A percentile compares a stretch with the other conserved stretches of the same genome.
Evolutionary conservation across 2,888 invertebrate species (phyloP).

Genomic region (Cataglyphis rosenhaueri): DNA sequence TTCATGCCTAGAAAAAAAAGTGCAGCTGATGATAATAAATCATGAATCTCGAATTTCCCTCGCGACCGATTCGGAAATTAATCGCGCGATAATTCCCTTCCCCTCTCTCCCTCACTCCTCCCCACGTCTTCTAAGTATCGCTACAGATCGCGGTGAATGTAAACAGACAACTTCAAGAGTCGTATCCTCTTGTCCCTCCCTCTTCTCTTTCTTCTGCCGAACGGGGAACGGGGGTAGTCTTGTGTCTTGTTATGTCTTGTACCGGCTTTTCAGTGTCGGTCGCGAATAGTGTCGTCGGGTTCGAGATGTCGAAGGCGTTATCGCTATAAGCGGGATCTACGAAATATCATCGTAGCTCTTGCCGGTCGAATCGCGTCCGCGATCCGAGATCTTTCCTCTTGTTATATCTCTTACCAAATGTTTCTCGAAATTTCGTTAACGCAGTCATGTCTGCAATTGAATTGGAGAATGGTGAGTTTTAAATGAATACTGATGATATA

Average conservation of each 20-base stretch:
- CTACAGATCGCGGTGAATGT: slow-evolving; percentile 17
- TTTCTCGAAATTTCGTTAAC: not conserved
- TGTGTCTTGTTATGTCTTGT: no score
- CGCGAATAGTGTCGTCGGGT: not conserved
- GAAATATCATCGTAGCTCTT: not conserved
- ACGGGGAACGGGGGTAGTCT: not conserved
- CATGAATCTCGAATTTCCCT: not conserved
- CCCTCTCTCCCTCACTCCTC: no score
- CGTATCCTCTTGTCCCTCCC: not conserved
- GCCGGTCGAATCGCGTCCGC: not conserved
- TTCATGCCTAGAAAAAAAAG: not conserved
- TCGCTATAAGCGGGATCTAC: not conserved
- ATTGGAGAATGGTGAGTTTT: slow-evolving; percentile 23
- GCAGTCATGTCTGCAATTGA: slow-evolving; percentile 24
- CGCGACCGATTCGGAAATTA: no score
- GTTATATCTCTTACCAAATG: not conserved
- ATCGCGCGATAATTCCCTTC: not conserved
- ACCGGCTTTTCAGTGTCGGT: slow-evolving; percentile 5
- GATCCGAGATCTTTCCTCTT: not conserved
- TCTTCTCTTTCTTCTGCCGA: not conserved
- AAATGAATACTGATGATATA: not conserved
- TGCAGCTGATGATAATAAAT: not conserved
- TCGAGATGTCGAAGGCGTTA: not conserved
- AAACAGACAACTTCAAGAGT: slow-evolving; percentile 2
- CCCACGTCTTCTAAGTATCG: not conserved